Evolutionary conservation across 2,888 invertebrate species (phyloP), one percentile per base, ranked within the genome.

Genomic region (Ectropis crepuscularia): DNA sequence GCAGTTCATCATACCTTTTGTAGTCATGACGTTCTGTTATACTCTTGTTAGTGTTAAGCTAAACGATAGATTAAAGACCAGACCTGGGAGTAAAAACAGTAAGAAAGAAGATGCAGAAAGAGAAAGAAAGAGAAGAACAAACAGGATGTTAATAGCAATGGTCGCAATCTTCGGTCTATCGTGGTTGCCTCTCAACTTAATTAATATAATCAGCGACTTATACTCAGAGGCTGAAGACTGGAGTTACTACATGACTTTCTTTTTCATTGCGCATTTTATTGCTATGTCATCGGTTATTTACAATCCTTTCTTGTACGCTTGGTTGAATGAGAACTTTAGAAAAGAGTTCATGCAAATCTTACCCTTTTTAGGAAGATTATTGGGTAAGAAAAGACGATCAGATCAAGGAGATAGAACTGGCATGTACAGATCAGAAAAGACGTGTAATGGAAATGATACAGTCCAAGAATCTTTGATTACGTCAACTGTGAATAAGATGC

Each of bases 271-370:
- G 6, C 98, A 98, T 83, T 95, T 97, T 64, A 94, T 98, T 71
- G 98, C 98, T 43, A 98, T 98, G 98, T 97, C 97, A 77, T 98
- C 98, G 63, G 98, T 97, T 2, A 97, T 98, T 85, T 98, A 98
- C 93, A 98, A 98, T 85, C 98, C 98, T 0, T 97, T 98, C 82
- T 93, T 98, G 10, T 98, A 98, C 89, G 98, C 98, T 12, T 98
- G 98, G 98, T 94, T 98, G 86, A 99, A 98, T 87, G 98, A 98
- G 74, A 98, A 97, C 89, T 98, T 98, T 85, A 94, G 97, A 53
- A 97, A 98, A 81, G 97, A 98, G 84, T 98, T 98, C 87, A 96
- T 95, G 81, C 95, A 95, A 84, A 96, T 96, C 54, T 84, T 96
- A 55, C 95, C 95, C 0, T 95, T 95, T 73, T 94, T 95, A 78